Percentiles rank a stretch among this genome's conserved stretches.
Conservation (phyloP, 64 coral and sea anemone genomes). For the Astreopora myriophthalma region DNA sequence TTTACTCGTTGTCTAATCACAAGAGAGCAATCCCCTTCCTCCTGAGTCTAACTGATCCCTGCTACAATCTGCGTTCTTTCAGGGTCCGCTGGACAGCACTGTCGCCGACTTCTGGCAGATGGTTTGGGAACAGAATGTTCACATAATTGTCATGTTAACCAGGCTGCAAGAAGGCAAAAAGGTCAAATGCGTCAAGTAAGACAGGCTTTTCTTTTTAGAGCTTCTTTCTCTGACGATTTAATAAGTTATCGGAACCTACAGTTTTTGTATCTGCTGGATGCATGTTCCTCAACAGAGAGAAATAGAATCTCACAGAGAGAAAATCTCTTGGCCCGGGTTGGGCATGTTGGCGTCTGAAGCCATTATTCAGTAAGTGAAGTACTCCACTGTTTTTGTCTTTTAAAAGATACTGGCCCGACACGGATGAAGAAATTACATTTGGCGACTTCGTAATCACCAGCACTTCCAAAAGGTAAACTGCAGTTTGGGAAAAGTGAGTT, state of each 20-base stretch:
- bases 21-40: no score
- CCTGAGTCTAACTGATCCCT: neutral
- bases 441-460: conserved; percentile 54
- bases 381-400: neutral
- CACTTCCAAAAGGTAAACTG: conserved; percentile 48
- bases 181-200: conserved; percentile 78
- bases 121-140: conserved; percentile 69
- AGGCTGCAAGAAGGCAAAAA: conserved; percentile 72
- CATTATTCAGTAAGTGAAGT: no score
- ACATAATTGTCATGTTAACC: conserved; percentile 69
- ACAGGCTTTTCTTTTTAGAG: no score
- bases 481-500: no score
- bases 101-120: conserved; percentile 69
- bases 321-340: no score
- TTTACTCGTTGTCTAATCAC: no score
- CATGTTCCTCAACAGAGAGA: no score
- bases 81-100: conserved; percentile 59
- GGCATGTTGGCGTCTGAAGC: no score
- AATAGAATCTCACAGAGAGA: no score
- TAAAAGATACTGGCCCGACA: conserved; percentile 70
- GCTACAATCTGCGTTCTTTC: neutral
- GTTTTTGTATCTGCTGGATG: no score
- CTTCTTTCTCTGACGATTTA: no score
- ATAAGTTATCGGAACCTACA: no score
- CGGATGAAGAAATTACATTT: conserved; percentile 60